Base-by-base conservation (phyloP, 30 jellyfish, hydroid and myxozoan species). In the Aurelia aurita complex sp. Pacific region DNA sequence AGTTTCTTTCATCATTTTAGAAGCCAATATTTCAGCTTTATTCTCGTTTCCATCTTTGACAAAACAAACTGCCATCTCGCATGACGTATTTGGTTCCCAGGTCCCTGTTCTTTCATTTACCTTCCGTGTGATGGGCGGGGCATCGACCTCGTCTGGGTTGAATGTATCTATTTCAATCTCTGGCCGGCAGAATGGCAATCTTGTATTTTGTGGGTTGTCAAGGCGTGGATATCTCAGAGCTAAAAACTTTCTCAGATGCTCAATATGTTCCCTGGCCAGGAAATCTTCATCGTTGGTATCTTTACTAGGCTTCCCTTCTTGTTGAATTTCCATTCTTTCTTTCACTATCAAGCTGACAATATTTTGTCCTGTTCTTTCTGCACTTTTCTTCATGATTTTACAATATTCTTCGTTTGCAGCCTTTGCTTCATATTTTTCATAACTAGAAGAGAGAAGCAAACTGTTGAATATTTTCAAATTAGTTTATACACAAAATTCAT, bases 201-300 rank as follows among this genome's bases (percentile, higher is more conserved):
- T 60, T 14, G 32, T 19, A 60, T 60, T 60, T 19, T 60, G 19
- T 14, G 69, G 32, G 29, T 60, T 60, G 69, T 60, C 69, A 60
- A 60, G 69, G 69, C 69, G 69, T 16, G 69, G 69, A 60, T 60
- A 60, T 60, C 32, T 60, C 69, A 60, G 6, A 14, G 69, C 69
- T 14, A 60, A 19, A 19, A 60, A 60, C 69, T 60, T 60, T 60
- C 69, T 60, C 32, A 60, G 69, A 14, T 60, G 19, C 19, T 60
- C 69, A 16, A 60, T 60, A 19, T 60, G 7, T 60, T 60, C 69
- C 32, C 69, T 60, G 32, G 69, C 32, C 13, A 60, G 19, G 19
- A 60, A 14, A 14, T 16, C 29, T 0, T 60, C 69, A 60, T 19
- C 69, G 32, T 60, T 19, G 32, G 6, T 60, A 14, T 60, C 69